Evolutionary conservation across 1,140 invertebrate species (phyloP), one percentile per base, ranked within the genome.

Genomic region (Berghia stephanieae): DNA sequence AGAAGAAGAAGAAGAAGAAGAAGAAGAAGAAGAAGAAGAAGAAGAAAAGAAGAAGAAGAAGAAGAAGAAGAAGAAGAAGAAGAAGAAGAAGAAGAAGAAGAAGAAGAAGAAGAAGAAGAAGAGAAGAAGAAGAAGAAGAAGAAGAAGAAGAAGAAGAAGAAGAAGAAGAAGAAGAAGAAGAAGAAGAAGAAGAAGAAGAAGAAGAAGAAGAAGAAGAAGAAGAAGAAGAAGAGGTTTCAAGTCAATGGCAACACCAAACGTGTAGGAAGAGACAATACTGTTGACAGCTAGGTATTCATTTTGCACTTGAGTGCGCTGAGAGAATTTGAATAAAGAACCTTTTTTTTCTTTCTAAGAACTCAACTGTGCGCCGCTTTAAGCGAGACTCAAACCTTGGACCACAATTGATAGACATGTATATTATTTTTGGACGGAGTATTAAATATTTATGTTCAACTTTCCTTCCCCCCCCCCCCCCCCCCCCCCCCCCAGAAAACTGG

Each of bases 401-500:
- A n/a, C n/a, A n/a, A n/a, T n/a, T n/a, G n/a, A n/a, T n/a, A n/a
- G n/a, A n/a, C n/a, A n/a, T n/a, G n/a, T n/a, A n/a, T n/a, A n/a
- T n/a, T n/a, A n/a, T n/a, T n/a, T n/a, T n/a, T n/a, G n/a, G n/a
- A n/a, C n/a, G n/a, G n/a, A n/a, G n/a, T n/a, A n/a, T n/a, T n/a
- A n/a, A n/a, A n/a, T n/a, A n/a, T n/a, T n/a, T n/a, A n/a, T n/a
- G n/a, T n/a, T n/a, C n/a, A n/a, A n/a, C n/a, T n/a, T n/a, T n/a
- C n/a, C n/a, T n/a, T n/a, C n/a, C n/a, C n/a, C n/a, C n/a, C n/a
- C n/a, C n/a, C n/a, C n/a, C n/a, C n/a, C n/a, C n/a, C n/a, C 81
- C 80, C 75, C 71, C 79, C 43, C 78, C 78, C 81, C 52, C 81
- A 70, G 95, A 97, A 96, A 95, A 96, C 95, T 82, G 95, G 95